These are phyloP conservation scores for Entelurus aequoreus DNA, from an alignment of 2,113 vertebrate species.

Conservation along the genomic window DNA sequence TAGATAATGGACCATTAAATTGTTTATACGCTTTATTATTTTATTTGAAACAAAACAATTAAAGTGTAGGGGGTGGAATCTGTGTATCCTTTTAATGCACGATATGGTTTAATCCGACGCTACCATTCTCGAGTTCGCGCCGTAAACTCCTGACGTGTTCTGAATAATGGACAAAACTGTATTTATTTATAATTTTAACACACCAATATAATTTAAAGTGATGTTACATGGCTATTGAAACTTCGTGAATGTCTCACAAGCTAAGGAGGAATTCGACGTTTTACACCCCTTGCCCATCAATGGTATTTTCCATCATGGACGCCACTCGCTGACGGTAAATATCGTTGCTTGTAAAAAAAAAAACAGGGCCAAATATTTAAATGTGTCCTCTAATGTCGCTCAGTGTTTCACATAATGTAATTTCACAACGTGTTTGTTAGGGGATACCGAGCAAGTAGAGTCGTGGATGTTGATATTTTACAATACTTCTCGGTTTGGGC, in stretches of 20 bases:
- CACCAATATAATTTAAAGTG: neutral
- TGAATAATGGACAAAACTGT: no score
- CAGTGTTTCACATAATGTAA: fast-evolving
- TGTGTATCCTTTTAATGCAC: neutral
- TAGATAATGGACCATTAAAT: neutral
- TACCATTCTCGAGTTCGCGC: conserved; percentile 28
- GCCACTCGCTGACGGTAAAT: conserved; percentile 63
- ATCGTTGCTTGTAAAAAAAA: conserved; percentile 18
- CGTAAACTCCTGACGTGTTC: fast-evolving
- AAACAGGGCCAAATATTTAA: neutral
- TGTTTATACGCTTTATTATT: neutral
- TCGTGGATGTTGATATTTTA: neutral
- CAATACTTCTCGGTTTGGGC: conserved; percentile 16
- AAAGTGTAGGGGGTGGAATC: neutral
- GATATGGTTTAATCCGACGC: conserved; percentile 40
- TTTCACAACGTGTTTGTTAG: neutral
- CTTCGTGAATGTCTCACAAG: neutral
- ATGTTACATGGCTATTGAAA: neutral
- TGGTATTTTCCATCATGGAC: conserved; percentile 66
- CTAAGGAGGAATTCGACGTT: neutral
- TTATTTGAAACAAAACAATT: neutral
- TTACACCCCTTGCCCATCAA: neutral
- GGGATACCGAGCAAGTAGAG: neutral
- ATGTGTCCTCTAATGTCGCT: no score
- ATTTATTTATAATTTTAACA: neutral